A percentile compares a stretch with the other conserved stretches of the same genome.
Conservation (phyloP, 2,888 invertebrate genomes). For the Platycheirus rosarum region DNA sequence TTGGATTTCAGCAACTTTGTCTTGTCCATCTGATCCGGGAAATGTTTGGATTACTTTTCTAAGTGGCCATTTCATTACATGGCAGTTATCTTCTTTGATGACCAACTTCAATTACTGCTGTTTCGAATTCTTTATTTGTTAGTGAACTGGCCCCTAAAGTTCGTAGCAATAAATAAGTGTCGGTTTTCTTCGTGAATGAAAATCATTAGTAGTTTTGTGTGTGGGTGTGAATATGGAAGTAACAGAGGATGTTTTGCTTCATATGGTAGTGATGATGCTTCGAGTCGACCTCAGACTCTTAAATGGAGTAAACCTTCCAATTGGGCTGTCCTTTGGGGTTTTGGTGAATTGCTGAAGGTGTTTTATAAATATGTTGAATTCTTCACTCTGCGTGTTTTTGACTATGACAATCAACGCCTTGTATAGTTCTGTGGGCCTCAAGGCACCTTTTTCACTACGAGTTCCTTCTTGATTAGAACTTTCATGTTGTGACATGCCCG, state of each 20-base stretch:
- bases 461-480: background rate
- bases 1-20: background rate
- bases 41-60: background rate
- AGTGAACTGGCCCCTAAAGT: no score
- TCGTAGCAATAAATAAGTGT: no score
- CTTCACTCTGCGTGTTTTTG: background rate
- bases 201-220: background rate
- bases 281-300: background rate
- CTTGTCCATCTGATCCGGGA: background rate
- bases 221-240: background rate
- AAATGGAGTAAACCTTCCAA: background rate
- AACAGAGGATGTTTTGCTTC: conserved; percentile 1
- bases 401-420: background rate
- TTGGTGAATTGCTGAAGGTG: background rate
- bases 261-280: conserved; percentile 1
- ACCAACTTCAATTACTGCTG: no score
- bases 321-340: background rate
- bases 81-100: background rate
- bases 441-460: background rate
- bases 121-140: no score
- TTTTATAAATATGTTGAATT: background rate
- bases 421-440: background rate
- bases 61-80: background rate
- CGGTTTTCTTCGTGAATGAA: background rate
- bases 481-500: no score